These are phyloP conservation scores for Odontamblyopus rebecca DNA, from an alignment of 2,797 vertebrate species.

Conservation along the genomic window DNA sequence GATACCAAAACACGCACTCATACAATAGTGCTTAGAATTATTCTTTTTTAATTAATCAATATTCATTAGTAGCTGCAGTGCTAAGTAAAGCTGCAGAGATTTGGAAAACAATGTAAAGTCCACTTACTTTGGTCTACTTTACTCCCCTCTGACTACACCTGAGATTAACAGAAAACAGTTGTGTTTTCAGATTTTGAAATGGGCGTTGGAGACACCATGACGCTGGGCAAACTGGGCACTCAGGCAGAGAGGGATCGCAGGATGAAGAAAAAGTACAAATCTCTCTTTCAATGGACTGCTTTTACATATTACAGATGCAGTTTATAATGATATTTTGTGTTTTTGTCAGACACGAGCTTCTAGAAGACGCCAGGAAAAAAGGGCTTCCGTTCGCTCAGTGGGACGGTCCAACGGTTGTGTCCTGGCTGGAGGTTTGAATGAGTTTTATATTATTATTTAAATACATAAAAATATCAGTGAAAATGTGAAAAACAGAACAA, in stretches of 20 bases:
- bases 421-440: slow-evolving; percentile 90
- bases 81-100: not conserved
- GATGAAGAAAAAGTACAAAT: slow-evolving; percentile 90
- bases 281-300: not conserved
- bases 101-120: not conserved
- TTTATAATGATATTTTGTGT: not conserved
- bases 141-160: not conserved
- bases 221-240: slow-evolving; percentile 90
- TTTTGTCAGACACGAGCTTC: slow-evolving; percentile 86
- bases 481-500: too few species aligned
- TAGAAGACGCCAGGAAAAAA: slow-evolving; percentile 92
- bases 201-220: slow-evolving; percentile 88
- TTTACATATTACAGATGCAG: not conserved
- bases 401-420: slow-evolving; percentile 95
- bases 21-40: not conserved
- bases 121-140: not conserved
- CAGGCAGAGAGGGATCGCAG: slow-evolving; percentile 94
- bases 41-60: not conserved
- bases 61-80: not conserved
- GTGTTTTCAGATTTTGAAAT: slow-evolving; percentile 84
- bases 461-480: not conserved
- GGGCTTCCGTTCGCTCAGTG: slow-evolving; percentile 93
- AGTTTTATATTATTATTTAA: not conserved
- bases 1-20: not conserved
- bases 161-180: slow-evolving; percentile 16